A percentile compares a stretch with the other conserved stretches of the same genome.
These are phyloP conservation scores for Clamator glandarius DNA, from an alignment of 2,797 vertebrate genomes.

Conservation along the genomic window DNA sequence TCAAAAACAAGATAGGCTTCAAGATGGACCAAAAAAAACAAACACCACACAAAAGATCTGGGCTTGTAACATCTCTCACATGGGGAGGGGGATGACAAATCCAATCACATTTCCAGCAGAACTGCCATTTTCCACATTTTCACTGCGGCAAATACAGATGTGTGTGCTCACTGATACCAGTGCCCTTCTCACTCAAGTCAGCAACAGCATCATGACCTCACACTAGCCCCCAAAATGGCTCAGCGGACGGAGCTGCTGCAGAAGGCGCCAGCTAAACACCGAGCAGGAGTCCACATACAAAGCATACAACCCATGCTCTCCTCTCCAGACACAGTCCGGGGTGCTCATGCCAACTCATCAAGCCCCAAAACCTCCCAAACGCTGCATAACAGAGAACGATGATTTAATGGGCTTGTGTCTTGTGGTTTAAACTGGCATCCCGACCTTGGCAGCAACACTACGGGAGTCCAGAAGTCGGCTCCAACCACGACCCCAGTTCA, in stretches of 20 bases:
- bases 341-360: background rate
- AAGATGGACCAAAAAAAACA: background rate
- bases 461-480: background rate
- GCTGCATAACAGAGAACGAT: background rate
- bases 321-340: background rate
- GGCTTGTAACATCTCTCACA: background rate
- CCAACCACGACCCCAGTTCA: background rate
- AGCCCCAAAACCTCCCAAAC: background rate
- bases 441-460: background rate
- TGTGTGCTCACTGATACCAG: background rate
- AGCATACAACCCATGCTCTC: background rate
- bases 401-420: background rate
- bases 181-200: background rate
- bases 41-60: background rate
- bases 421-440: background rate
- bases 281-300: background rate
- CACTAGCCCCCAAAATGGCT: background rate
- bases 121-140: conserved; percentile 2
- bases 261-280: background rate
- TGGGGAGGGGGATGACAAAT: background rate
- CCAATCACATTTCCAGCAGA: background rate
- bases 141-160: background rate
- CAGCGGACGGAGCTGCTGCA: background rate
- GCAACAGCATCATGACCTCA: background rate
- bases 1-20: background rate